A percentile compares a stretch with the other conserved stretches of the same genome.
These are phyloP conservation scores for Andrena haemorrhoa DNA, from an alignment of 2,888 invertebrate genomes.

Conservation along the genomic window DNA sequence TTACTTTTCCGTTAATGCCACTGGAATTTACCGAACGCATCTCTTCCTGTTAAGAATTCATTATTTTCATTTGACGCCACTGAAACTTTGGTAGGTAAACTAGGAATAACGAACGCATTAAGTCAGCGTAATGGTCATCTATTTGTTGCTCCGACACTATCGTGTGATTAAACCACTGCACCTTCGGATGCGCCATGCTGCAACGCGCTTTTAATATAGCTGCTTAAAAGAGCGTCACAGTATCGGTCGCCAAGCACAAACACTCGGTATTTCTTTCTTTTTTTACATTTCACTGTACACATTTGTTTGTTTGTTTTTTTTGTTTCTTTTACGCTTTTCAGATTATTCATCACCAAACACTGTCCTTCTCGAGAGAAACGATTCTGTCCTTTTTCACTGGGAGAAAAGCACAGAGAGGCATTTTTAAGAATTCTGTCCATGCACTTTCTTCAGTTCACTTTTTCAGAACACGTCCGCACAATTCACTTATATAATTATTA, in stretches of 20 bases:
- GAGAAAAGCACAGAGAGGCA: slow-evolving; percentile 53
- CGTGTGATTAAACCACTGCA: slow-evolving; percentile 84
- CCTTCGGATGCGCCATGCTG: slow-evolving; percentile 75
- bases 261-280: slow-evolving; percentile 65
- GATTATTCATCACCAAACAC: slow-evolving; percentile 54
- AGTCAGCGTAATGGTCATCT: slow-evolving; percentile 82
- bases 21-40: slow-evolving; percentile 50
- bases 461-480: slow-evolving; percentile 59
- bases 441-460: slow-evolving; percentile 54
- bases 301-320: slow-evolving; percentile 63
- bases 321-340: slow-evolving; percentile 75
- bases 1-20: slow-evolving; percentile 48
- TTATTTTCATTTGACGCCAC: slow-evolving; percentile 45
- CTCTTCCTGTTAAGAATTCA: slow-evolving; percentile 45
- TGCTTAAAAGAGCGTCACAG: slow-evolving; percentile 59
- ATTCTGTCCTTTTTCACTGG: slow-evolving; percentile 50
- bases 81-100: slow-evolving; percentile 66
- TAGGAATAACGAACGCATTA: slow-evolving; percentile 79
- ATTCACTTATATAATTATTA: slow-evolving; percentile 56
- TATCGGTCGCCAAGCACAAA: slow-evolving; percentile 55
- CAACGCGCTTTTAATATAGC: slow-evolving; percentile 52
- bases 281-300: slow-evolving; percentile 84
- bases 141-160: slow-evolving; percentile 82
- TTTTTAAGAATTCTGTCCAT: slow-evolving; percentile 44
- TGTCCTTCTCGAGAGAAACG: slow-evolving; percentile 43